Evolutionary conservation across 2,797 vertebrate genomes (phyloP).

Genomic region (Liasis olivaceus): DNA sequence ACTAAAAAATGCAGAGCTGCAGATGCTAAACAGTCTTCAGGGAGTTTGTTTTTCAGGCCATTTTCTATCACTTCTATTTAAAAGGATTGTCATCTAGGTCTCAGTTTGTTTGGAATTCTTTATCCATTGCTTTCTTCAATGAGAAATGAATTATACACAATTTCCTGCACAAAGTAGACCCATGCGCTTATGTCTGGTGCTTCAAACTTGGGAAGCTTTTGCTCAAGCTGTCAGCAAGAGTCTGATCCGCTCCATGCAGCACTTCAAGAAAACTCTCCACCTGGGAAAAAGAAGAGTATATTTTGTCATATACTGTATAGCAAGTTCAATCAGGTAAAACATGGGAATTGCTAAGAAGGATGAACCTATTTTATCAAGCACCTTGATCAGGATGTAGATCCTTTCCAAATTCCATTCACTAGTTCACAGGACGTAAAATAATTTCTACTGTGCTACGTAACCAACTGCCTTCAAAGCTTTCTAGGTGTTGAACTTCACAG

Average conservation of each 20-base stretch:
- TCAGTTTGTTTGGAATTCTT: conserved; percentile 24
- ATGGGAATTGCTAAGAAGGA: not conserved
- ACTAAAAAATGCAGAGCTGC: conserved; percentile 34
- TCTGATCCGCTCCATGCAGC: conserved; percentile 82
- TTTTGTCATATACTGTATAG: not conserved
- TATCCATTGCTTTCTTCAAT: conserved; percentile 31
- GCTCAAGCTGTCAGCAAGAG: conserved; percentile 80
- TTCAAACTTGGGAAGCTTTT: conserved; percentile 73
- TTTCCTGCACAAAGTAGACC: conserved; percentile 49
- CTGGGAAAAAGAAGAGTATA: conserved; percentile 68
- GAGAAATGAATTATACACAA: conserved; percentile 45
- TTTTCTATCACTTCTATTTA: conserved; percentile 25
- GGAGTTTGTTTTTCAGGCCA: conserved; percentile 1
- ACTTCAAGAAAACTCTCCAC: conserved; percentile 83
- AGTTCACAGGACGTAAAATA: not conserved
- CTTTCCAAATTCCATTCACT: not conserved
- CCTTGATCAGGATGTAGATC: not conserved
- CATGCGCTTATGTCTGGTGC: conserved; percentile 51
- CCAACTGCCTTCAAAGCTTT: not conserved
- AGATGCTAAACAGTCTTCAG: conserved; percentile 35
- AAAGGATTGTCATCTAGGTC: not conserved
- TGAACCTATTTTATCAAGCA: not conserved
- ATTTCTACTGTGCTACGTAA: not conserved
- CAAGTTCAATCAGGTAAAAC: not conserved
- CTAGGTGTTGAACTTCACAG: not conserved